A percentile compares a stretch with the other conserved stretches of the same genome.
Conservation (phyloP, 2,113 vertebrate species). For the Halichoeres trimaculatus region DNA sequence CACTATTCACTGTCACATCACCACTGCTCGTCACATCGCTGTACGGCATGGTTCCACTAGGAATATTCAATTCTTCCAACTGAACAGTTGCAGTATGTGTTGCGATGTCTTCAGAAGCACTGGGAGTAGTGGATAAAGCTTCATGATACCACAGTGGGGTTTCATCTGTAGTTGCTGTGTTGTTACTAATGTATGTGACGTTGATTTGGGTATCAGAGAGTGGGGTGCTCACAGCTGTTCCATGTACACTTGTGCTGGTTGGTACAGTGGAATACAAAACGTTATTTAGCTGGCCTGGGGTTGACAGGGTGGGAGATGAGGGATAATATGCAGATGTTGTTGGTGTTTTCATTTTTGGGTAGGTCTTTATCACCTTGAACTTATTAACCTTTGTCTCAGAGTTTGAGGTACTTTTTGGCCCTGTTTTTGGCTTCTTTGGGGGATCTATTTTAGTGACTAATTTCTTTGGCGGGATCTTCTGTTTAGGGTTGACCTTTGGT, state of each 20-base stretch:
- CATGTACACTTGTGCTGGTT: conserved; percentile 10
- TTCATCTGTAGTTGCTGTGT: conserved; percentile 28
- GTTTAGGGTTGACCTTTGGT: conserved; percentile 7
- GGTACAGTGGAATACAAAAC: conserved; percentile 42
- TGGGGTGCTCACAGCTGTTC: conserved; percentile 33
- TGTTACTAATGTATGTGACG: conserved; percentile 33
- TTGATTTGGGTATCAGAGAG: conserved; percentile 37
- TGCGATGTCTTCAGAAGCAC: conserved; percentile 19
- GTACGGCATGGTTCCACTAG: conserved; percentile 44
- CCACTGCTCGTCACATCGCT: conserved; percentile 42
- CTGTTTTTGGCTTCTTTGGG: conserved; percentile 43
- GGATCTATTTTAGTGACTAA: conserved; percentile 34
- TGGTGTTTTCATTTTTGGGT: conserved; percentile 42
- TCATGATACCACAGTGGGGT: conserved; percentile 40
- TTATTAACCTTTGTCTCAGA: conserved; percentile 32
- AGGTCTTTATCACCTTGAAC: conserved; percentile 32
- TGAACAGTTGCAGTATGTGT: conserved; percentile 15
- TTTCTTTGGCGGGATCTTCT: conserved; percentile 21
- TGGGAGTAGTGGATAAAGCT: conserved; percentile 19
- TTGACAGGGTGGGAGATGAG: conserved; percentile 16
- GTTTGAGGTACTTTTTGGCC: too few species aligned
- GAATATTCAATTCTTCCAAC: conserved; percentile 35
- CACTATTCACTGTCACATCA: conserved; percentile 48
- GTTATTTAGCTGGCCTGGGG: conserved; percentile 15
- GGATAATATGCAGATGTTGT: conserved; percentile 14